Evolutionary conservation across 1,140 invertebrate genomes (phyloP), one percentile per base, ranked within the genome.

Genomic region (Hesperophylax magnus): DNA sequence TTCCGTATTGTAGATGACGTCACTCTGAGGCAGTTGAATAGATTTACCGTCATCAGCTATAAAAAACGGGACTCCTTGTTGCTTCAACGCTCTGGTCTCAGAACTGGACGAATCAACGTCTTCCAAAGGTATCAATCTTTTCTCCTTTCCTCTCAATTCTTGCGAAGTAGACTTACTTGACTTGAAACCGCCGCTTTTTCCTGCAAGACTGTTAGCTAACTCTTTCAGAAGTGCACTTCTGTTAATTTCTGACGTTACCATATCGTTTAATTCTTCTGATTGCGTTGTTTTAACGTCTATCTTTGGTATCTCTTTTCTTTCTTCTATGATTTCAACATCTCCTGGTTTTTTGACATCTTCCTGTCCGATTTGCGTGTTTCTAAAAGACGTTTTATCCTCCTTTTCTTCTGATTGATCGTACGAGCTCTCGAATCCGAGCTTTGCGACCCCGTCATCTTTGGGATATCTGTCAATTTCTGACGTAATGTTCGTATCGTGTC

Each of bases 11-110:
- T 83, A 83, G 17, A 83, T 81, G 3, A 83, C 79, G 20, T 83
- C 82, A 34, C 82, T 83, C 24, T 83, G 24, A 15, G 82, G 82
- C 60, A 83, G 22, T n/a, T 83, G 67, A 22, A 81, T 81, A 3
- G 79, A 83, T 77, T 81, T 83, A 0, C 82, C 82, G 17, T 83
- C 82, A 15, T 83, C 79, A 2, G 82, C 79, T 47, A 83, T 79
- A 60, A 78, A 83, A 22, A 83, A 83, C 20, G 75, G 72, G 18
- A 79, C 81, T 20, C 76, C 78, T 60, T 77, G 65, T 34, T 78
- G 79, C 31, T 75, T 83, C 39, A 79, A 11, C 22, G 79, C 31
- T 61, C 60, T 78, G 9, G 52, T 47, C 18, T 80, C 82, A 4
- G 27, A 75, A 27, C 58, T 78, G 27, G 39, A n/a, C 8, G 82